Evolutionary conservation across 1,140 invertebrate species (phyloP).

Genomic region (Ericerus pela): DNA sequence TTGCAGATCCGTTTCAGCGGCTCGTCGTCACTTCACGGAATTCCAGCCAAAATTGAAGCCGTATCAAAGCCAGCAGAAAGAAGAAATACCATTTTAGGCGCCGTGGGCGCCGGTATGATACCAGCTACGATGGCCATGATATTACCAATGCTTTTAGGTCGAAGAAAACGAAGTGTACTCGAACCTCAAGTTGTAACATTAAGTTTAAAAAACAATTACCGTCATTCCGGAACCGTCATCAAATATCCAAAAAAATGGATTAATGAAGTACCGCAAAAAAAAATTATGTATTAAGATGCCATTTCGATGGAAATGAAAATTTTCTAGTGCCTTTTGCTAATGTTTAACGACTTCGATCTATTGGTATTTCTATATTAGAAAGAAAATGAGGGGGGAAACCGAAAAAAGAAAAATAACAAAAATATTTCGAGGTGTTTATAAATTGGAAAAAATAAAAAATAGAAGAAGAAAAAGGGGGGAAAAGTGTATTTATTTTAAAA

Average conservation of each 20-base stretch:
- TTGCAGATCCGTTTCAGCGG: too few species aligned
- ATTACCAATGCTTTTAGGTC: conserved; percentile 53
- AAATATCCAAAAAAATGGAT: not conserved
- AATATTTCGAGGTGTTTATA: too few species aligned
- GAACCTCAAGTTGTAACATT: conserved; percentile 6
- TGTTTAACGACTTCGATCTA: too few species aligned
- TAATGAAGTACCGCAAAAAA: conserved; percentile 2
- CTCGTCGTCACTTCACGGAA: not conserved
- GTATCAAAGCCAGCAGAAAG: not conserved
- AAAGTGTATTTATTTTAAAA: too few species aligned
- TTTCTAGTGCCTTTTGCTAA: too few species aligned
- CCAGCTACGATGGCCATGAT: conserved; percentile 64
- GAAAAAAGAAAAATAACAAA: too few species aligned
- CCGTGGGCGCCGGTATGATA: conserved; percentile 57
- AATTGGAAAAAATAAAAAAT: too few species aligned
- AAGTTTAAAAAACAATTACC: conserved; percentile 3
- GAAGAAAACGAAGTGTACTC: conserved; percentile 33
- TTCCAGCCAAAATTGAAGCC: not conserved
- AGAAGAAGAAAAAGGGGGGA: too few species aligned
- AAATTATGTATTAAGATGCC: too few species aligned
- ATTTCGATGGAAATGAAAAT: too few species aligned
- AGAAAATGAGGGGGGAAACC: too few species aligned
- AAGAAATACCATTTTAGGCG: conserved; percentile 35
- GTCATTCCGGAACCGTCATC: not conserved
- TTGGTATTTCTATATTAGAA: too few species aligned